Base-by-base conservation (phyloP, 2,888 invertebrate genomes). In the Sphecodes monilicornis region DNA sequence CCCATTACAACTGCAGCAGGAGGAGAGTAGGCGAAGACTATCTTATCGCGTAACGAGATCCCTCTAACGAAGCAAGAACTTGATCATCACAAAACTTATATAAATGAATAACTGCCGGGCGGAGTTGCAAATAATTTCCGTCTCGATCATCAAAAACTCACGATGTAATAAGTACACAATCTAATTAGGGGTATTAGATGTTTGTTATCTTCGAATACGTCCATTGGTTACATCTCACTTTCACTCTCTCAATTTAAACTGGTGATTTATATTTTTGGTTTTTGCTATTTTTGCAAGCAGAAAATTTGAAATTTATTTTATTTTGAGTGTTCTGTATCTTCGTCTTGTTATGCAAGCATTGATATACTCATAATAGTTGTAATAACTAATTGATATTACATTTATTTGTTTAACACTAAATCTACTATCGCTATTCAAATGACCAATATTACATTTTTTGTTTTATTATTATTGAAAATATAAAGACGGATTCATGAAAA, bases 121-220 rank as follows among this genome's bases (percentile, higher is more conserved):
- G 16, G 36, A 66, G n/a, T n/a, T 11, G n/a, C n/a, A 4, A n/a
- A 68, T 5, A 4, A 68, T 36, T n/a, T 68, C 36, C 39, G 22
- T n/a, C 22, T n/a, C 4, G 11, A 39, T 22, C 36, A n/a, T 36
- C 36, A 39, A 50, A 32, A 50, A 86, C 81, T 89, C 81, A 81
- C 88, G 79, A 11, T 3, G 32, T 0, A 8, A 64, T 8, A 64
- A 32, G 3, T 18, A 18, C 22, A 32, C 8, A 8, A 32, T 32
- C 22, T 18, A 64, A 64, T 60, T 60, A 16, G 60, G 16, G 2
- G 13, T 11, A 60, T 60, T 60, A 26, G 6, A 16, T 16, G 13
- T 1, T 26, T 29, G 29, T 54, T 54, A n/a, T 3, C n/a, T 54
- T 3, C 11, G 11, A n/a, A n/a, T 22, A 11, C 54, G 54, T 54